phyloP scores from a whole-genome alignment of 2,113 vertebrate genomes.

The Benitochromis conjunctus region DNA sequence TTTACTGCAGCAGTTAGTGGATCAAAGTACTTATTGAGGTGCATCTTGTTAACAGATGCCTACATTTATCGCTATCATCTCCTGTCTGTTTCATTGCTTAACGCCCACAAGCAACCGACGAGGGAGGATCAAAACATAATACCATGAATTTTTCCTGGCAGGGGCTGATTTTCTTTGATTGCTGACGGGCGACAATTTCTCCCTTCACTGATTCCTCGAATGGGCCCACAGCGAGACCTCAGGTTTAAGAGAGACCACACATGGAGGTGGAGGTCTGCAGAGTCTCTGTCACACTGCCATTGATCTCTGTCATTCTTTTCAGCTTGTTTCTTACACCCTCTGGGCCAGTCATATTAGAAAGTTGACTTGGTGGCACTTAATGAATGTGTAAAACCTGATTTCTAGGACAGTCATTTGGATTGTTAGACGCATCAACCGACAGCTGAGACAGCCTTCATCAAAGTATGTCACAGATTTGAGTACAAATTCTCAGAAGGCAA shows the following conservation, averaged over 20 bases:
- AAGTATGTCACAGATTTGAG: neutral
- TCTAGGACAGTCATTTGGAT: neutral
- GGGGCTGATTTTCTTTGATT: slow-evolving; percentile 35
- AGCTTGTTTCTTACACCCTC: neutral
- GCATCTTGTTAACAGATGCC: neutral
- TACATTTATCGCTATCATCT: neutral
- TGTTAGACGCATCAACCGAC: neutral
- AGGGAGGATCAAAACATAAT: neutral
- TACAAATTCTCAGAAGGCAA: neutral
- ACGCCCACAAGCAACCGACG: neutral
- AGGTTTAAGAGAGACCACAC: slow-evolving; percentile 49
- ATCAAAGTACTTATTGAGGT: neutral
- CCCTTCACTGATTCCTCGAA: slow-evolving; percentile 41
- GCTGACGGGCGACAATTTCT: slow-evolving; percentile 48
- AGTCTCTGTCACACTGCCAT: neutral
- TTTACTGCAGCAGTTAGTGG: neutral
- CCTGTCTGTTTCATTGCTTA: neutral
- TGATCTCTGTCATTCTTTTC: slow-evolving; percentile 21
- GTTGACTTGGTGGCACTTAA: neutral
- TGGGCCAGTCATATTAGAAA: neutral
- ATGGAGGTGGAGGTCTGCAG: neutral
- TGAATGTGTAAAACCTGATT: neutral
- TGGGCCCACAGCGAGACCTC: slow-evolving; percentile 22
- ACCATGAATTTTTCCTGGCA: neutral
- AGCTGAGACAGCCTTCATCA: neutral